phyloP scores from a whole-genome alignment of 2,113 vertebrate genomes.

The Xiphias gladius region DNA sequence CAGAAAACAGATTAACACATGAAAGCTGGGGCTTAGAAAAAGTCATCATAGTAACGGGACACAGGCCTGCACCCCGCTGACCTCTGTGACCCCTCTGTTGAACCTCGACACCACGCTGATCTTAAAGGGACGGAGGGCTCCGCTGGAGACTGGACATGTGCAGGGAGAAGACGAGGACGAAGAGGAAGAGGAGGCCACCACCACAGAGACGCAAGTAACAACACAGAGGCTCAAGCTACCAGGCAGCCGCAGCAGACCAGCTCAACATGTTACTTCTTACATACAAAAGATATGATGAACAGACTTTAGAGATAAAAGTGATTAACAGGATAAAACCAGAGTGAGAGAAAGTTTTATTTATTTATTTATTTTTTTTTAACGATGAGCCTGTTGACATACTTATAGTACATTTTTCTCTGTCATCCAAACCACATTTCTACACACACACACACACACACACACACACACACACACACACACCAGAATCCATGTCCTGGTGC shows the following conservation, averaged over 20 bases:
- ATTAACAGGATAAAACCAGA: not conserved
- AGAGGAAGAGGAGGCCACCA: conserved; percentile 50
- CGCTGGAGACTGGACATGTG: not conserved
- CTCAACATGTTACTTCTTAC: conserved; percentile 55
- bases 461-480: no score
- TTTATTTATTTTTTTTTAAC: no score
- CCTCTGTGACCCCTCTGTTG: conserved; percentile 14
- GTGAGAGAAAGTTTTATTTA: not conserved
- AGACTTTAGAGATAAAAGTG: not conserved
- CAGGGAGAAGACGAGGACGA: not conserved
- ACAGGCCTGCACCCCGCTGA: conserved; percentile 1
- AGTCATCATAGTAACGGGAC: not conserved
- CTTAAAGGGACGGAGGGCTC: not conserved
- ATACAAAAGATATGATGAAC: not conserved
- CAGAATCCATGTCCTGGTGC: no score
- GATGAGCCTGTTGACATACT: not conserved
- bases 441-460: not conserved
- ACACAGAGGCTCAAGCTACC: conserved; percentile 61
- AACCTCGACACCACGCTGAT: conserved; percentile 37
- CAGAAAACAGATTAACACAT: not conserved
- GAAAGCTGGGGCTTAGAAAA: not conserved
- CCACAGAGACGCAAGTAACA: conserved; percentile 43
- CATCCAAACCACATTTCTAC: not conserved
- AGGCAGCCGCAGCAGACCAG: conserved; percentile 6
- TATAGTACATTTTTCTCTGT: not conserved